Base-by-base conservation (phyloP, 1,140 invertebrate genomes). In the Eumaeus atala region DNA sequence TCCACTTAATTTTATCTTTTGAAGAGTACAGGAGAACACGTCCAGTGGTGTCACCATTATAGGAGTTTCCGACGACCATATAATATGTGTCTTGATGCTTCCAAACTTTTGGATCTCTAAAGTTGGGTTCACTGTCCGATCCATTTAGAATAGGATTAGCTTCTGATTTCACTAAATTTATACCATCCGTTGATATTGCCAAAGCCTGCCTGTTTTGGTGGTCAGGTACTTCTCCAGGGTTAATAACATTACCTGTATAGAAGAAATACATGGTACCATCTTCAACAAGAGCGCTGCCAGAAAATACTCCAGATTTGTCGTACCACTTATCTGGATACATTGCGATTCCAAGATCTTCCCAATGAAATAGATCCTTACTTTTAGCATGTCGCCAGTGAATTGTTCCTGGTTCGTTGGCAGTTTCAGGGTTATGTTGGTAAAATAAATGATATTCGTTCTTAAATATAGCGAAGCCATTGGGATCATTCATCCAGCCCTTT, bases 1-100 rank as follows among this genome's bases (percentile, higher is more conserved):
- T 49, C 48, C 48, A 49, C 4, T 49, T 49, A 9, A 11, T n/a
- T 49, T 48, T 49, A 33, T 49, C 48, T n/a, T 49, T n/a, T 9
- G 18, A 49, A 49, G 48, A 49, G 28, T 49, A 28, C 1, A 28
- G 48, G 12, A 49, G 18, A 33, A 12, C 33, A 8, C 28, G 18
- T 33, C 48, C 48, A 14, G 21, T 28, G n/a, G 48, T 21, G 12
- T 9, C 6, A n/a, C 33, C 12, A 0, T 33, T 49, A 33, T 33
- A 49, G n/a, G 18, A 49, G 18, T 49, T 49, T 9, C 21, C 48
- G 7, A 49, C 12, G 6, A 49, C 48, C 48, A 49, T 49, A 9
- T 49, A 28, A 14, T 49, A 49, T 21, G 33, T 49, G 48, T 34
- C 21, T 49, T 21, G n/a, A 28, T 34, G 48, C 21, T 49, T 49